phyloP scores from a whole-genome alignment of 2,113 vertebrate genomes.

The Brachyhypopomus occidentalis region DNA sequence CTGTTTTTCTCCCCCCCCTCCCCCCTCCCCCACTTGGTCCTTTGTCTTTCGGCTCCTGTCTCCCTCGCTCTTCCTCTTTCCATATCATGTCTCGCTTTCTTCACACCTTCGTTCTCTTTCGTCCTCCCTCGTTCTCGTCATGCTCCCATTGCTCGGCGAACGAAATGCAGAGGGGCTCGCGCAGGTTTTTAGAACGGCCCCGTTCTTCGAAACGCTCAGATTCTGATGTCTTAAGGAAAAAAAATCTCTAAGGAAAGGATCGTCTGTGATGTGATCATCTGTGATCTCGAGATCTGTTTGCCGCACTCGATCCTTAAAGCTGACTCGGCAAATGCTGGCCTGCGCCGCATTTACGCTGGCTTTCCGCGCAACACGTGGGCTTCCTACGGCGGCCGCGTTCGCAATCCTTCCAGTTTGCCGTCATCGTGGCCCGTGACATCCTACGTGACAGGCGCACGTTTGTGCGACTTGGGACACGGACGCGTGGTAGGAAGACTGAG shows the following conservation, averaged over 20 bases:
- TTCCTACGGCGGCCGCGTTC: slow-evolving; percentile 2
- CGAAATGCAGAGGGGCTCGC: not conserved
- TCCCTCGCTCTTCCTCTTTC: slow-evolving; percentile 22
- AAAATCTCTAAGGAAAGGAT: not conserved
- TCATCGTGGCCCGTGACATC: not conserved
- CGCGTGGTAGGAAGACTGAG: slow-evolving; percentile 12
- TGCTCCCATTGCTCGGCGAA: slow-evolving; percentile 12
- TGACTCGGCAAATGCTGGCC: slow-evolving; percentile 26
- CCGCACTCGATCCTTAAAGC: slow-evolving; percentile 5
- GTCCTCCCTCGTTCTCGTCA: not conserved
- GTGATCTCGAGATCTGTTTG: slow-evolving; percentile 8
- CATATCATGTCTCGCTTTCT: slow-evolving; percentile 1
- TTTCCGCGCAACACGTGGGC: slow-evolving; percentile 10
- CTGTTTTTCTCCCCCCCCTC: slow-evolving; percentile 54
- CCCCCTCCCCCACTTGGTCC: slow-evolving; percentile 28
- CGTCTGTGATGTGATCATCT: too few relatives aligned
- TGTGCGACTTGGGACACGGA: not conserved
- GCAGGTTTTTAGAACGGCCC: not conserved
- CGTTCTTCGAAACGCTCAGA: not conserved
- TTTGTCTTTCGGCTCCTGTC: slow-evolving; percentile 32
- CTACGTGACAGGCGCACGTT: not conserved
- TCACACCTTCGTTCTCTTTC: not conserved
- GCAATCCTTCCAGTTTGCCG: not conserved
- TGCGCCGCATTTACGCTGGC: slow-evolving; percentile 26
- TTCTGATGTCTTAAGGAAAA: not conserved